Base-by-base conservation (phyloP, 35 echinoderm and acorn worm species). In the Lytechinus variegatus region DNA sequence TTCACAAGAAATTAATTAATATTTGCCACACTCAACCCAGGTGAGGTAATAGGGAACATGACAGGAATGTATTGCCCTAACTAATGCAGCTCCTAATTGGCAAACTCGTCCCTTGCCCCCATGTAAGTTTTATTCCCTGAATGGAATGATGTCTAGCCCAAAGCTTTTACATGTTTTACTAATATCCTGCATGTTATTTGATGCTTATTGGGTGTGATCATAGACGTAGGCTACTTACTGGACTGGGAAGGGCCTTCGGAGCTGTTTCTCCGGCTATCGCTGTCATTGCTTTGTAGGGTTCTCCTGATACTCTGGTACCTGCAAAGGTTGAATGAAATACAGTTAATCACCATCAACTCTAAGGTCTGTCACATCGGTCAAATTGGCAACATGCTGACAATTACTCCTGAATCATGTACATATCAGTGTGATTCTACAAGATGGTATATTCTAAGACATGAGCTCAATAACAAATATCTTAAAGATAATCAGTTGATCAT, bases 221-320 rank as follows among this genome's bases (percentile, higher is more conserved):
- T 52, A 90, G 28, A 16, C 3, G 88, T 10, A 52, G 13, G 52
- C 52, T 21, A 90, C 88, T 90, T 92, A 96, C 95, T 96, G 52
- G 95, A 96, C 55, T 55, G 54, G 4, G 95, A 96, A 10, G 95
- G 91, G 86, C 93, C 92, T 27, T 93, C 92, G 14, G 92, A 27
- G 54, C 92, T 93, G 53, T 94, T 94, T 86, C 92, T 94, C 94
- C 96, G 52, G 24, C 92, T 57, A 10, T n/a, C 94, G 86, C 72
- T 52, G 79, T 95, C 94, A 61, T 96, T 87, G 16, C 94, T 94
- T 27, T 97, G 95, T 14, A 97, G 72, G 44, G 97, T 96, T 94
- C 97, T 58, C 44, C 95, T 52, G n/a, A 97, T 96, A 53, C 97
- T 97, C 57, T 97, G 97, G 52, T 97, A 97, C 60, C 97, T 97